phyloP scores from a whole-genome alignment of 1,140 invertebrate genomes.

The Nephila pilipes region DNA sequence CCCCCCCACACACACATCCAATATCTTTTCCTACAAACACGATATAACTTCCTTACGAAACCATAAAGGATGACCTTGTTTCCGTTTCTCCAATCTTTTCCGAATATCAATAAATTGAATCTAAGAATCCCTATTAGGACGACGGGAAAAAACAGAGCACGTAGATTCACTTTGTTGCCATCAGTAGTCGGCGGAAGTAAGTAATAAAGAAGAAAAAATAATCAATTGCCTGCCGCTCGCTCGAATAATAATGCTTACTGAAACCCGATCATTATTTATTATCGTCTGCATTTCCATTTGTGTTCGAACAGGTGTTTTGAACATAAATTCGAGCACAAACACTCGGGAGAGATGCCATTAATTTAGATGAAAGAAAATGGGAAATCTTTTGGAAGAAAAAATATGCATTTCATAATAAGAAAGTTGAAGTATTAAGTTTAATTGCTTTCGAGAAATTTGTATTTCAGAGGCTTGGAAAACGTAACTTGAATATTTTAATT shows the following conservation, averaged over 20 bases:
- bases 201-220: slow-evolving; percentile 17
- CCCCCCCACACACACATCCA: too few species aligned
- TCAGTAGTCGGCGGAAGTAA: neutral
- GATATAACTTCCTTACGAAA: neutral
- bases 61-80: neutral
- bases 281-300: neutral
- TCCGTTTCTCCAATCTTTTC: neutral
- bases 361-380: too few species aligned
- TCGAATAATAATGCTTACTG: slow-evolving; percentile 21
- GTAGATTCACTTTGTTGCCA: slow-evolving; percentile 31
- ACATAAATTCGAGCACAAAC: neutral
- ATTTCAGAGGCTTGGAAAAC: too few species aligned
- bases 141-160: slow-evolving; percentile 1
- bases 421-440: too few species aligned
- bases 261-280: slow-evolving; percentile 14
- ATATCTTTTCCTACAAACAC: neutral
- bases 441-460: too few species aligned
- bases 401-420: too few species aligned
- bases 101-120: neutral
- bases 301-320: slow-evolving; percentile 26
- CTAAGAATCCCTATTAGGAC: neutral
- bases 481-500: too few species aligned
- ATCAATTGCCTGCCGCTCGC: neutral
- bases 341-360: neutral
- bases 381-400: too few species aligned